phyloP scores from a whole-genome alignment of 2,797 vertebrate species.

The Peromyscus eremicus region DNA sequence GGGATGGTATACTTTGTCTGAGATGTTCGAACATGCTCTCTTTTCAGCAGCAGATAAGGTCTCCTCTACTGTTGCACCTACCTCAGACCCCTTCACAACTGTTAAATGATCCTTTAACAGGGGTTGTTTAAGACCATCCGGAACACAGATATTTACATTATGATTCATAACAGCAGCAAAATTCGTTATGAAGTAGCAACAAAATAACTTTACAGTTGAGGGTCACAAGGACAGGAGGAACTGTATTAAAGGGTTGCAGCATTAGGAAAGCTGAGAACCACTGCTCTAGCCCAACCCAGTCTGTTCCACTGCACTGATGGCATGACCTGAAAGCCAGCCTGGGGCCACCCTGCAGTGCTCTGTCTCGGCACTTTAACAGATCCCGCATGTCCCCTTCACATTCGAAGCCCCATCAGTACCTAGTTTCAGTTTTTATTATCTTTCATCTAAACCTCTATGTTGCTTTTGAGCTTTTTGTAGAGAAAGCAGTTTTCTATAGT shows the following conservation, averaged over 20 bases:
- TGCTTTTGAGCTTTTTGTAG: not conserved
- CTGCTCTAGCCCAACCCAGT: not conserved
- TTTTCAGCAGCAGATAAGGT: not conserved
- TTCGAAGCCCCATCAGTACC: not conserved
- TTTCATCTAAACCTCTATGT: not conserved
- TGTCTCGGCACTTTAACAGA: not conserved
- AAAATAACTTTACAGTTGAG: no score
- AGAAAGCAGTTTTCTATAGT: not conserved
- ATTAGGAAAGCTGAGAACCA: not conserved
- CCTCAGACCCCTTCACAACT: rapidly evolving
- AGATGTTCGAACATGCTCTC: not conserved
- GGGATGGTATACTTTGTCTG: not conserved
- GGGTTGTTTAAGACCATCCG: not conserved
- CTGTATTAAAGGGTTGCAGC: not conserved
- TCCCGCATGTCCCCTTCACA: not conserved
- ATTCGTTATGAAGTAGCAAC: no score
- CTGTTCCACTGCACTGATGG: not conserved
- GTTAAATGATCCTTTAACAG: not conserved
- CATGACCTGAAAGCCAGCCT: not conserved
- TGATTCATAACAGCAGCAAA: not conserved
- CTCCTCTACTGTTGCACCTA: not conserved
- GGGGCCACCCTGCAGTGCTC: not conserved
- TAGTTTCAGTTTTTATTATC: not conserved
- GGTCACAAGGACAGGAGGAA: no score
- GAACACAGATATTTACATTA: not conserved